These are phyloP conservation scores for Drosophila putrida DNA, from an alignment of 2,888 invertebrate genomes.

Conservation along the genomic window DNA sequence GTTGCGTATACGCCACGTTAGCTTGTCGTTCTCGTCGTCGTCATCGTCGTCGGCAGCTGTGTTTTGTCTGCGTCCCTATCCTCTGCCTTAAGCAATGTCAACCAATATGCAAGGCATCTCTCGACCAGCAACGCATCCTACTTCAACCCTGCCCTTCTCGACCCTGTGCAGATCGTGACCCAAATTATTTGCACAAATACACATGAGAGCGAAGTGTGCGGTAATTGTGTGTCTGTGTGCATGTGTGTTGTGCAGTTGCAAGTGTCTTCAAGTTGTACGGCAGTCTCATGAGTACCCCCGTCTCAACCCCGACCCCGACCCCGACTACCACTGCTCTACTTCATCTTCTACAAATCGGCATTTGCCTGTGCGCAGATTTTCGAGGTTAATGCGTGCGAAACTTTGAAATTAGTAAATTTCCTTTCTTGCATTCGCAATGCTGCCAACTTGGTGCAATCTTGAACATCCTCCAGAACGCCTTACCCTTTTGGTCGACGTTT, in stretches of 20 bases:
- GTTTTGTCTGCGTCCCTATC: neutral
- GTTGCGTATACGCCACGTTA: conserved; percentile 68
- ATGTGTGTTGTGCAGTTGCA: conserved; percentile 47
- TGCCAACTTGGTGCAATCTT: conserved; percentile 30
- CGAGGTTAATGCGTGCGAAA: conserved; percentile 80
- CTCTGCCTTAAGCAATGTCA: neutral
- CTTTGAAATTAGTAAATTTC: conserved; percentile 80
- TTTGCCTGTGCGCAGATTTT: conserved; percentile 76
- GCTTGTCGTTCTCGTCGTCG: conserved; percentile 44
- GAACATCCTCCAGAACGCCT: neutral
- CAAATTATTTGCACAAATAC: conserved; percentile 72
- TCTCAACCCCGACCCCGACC: no score
- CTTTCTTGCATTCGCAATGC: conserved; percentile 62
- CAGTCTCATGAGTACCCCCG: neutral
- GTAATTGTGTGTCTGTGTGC: conserved; percentile 28
- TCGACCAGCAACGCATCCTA: conserved; percentile 1
- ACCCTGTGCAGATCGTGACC: conserved; percentile 71
- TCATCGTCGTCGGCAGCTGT: conserved; percentile 5
- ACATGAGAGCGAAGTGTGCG: conserved; percentile 19
- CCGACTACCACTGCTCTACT: conserved; percentile 5
- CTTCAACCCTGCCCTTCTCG: conserved; percentile 7
- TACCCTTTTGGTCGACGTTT: conserved; percentile 4
- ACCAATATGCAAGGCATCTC: conserved; percentile 13
- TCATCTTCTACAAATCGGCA: conserved; percentile 58
- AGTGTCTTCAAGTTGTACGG: conserved; percentile 62